phyloP scores from a whole-genome alignment of 2,113 vertebrate genomes.

The Pterocles burchelli region DNA sequence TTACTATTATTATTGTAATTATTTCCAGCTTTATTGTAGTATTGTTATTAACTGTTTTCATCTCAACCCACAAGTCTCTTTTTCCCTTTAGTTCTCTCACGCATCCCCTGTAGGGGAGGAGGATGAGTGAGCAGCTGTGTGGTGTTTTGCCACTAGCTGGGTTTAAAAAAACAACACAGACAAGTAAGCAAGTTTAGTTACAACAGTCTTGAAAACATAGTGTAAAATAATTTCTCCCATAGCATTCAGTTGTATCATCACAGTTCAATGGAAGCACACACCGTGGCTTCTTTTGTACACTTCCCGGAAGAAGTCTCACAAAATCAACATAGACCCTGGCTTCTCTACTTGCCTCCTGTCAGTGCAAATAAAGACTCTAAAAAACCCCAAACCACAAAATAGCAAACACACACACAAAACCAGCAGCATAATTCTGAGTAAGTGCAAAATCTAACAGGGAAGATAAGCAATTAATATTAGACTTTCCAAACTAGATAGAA shows the following conservation, averaged over 20 bases:
- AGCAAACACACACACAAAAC: not conserved
- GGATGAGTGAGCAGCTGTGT: no score
- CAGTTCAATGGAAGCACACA: not conserved
- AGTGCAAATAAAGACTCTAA: not conserved
- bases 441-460: not conserved
- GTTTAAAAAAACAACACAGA: no score
- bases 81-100: no score
- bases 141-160: no score
- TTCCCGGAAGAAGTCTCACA: not conserved
- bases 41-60: no score
- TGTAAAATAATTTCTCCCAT: not conserved
- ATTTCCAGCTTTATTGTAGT: no score
- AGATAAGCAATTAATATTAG: accelerated
- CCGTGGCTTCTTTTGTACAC: not conserved
- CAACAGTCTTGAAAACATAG: not conserved
- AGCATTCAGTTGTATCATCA: not conserved
- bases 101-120: no score
- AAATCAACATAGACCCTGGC: not conserved
- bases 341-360: not conserved
- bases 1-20: no score
- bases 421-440: not conserved
- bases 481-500: not conserved
- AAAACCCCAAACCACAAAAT: not conserved
- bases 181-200: not conserved
- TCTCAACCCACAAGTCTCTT: no score